Percentiles rank a stretch among this genome's conserved stretches.
phyloP scores from a whole-genome alignment of 1,140 invertebrate genomes.

The Drosophila insularis region DNA sequence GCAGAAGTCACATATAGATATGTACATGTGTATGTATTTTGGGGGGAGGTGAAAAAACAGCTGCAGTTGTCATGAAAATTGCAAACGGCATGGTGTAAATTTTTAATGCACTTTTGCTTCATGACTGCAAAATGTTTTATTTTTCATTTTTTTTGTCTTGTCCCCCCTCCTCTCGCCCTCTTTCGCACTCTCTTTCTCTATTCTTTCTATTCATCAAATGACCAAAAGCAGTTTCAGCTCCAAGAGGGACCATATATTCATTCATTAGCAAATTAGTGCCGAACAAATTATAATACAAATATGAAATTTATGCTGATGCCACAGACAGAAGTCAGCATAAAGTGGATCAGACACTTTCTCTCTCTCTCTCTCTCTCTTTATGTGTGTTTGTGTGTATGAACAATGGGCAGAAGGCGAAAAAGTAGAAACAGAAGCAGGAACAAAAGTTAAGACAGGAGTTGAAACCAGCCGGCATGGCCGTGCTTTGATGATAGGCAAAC shows the following conservation, averaged over 20 bases:
- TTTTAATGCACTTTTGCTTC: slow-evolving; percentile 41
- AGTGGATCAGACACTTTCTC: too few relatives aligned
- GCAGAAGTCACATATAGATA: too few relatives aligned
- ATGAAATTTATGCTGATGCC: slow-evolving; percentile 74
- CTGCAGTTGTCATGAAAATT: slow-evolving; percentile 57
- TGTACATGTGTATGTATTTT: too few relatives aligned
- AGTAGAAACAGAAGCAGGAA: not conserved
- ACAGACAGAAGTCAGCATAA: slow-evolving; percentile 5
- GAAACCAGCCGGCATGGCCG: slow-evolving; percentile 29
- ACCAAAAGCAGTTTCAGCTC: slow-evolving; percentile 30
- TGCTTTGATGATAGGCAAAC: slow-evolving; percentile 51
- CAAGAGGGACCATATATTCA: slow-evolving; percentile 3
- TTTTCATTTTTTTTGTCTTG: not conserved
- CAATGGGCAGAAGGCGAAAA: slow-evolving; percentile 35
- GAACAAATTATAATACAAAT: slow-evolving; percentile 76
- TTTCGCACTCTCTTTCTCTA: not conserved
- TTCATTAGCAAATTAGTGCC: slow-evolving; percentile 72
- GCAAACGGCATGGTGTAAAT: slow-evolving; percentile 53
- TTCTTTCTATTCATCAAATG: slow-evolving; percentile 53
- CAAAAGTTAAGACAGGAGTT: not conserved
- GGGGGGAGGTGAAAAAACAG: slow-evolving; percentile 17
- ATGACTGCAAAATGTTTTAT: not conserved
- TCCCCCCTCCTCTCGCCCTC: too few relatives aligned
- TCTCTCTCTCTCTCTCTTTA: too few relatives aligned
- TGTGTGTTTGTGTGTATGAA: slow-evolving; percentile 6